Evolutionary conservation across 2,113 vertebrate genomes (phyloP).

Genomic region (Tauraco erythrolophus): DNA sequence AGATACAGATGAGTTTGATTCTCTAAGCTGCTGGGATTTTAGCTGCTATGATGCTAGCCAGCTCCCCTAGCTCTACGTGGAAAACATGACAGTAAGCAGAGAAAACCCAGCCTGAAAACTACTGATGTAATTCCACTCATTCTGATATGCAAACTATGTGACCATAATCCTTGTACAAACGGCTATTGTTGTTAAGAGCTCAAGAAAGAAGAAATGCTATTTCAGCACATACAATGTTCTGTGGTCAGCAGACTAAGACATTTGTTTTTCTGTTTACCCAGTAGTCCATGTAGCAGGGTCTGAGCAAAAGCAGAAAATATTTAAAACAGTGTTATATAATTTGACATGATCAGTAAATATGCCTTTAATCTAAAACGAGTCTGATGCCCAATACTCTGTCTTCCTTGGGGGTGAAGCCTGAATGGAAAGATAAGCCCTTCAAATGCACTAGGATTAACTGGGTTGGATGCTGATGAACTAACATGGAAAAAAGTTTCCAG

Average conservation of each 20-base stretch:
- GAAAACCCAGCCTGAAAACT: slow-evolving; percentile 9
- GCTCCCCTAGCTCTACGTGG: not conserved
- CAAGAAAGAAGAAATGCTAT: slow-evolving; percentile 6
- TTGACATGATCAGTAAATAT: slow-evolving; percentile 26
- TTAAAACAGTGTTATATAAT: slow-evolving; percentile 19
- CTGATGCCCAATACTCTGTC: not conserved
- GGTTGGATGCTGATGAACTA: slow-evolving; percentile 19
- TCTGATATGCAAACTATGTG: not conserved
- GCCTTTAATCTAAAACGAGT: not conserved
- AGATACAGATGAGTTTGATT: not conserved
- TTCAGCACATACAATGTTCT: not conserved
- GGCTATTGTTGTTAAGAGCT: not conserved
- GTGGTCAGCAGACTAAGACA: not conserved
- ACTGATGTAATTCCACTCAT: not conserved
- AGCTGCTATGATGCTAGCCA: not conserved
- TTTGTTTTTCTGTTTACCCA: not conserved
- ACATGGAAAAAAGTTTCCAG: slow-evolving; percentile 16
- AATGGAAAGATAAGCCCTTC: slow-evolving; percentile 14
- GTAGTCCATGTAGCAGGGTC: not conserved
- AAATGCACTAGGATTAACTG: not conserved
- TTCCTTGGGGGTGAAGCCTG: slow-evolving; percentile 3
- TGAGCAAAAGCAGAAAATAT: slow-evolving; percentile 4
- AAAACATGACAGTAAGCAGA: not conserved
- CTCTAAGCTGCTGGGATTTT: not conserved
- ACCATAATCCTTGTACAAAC: not conserved